Conservation (phyloP, 2,797 vertebrate genomes). For the Diceros bicornis region DNA sequence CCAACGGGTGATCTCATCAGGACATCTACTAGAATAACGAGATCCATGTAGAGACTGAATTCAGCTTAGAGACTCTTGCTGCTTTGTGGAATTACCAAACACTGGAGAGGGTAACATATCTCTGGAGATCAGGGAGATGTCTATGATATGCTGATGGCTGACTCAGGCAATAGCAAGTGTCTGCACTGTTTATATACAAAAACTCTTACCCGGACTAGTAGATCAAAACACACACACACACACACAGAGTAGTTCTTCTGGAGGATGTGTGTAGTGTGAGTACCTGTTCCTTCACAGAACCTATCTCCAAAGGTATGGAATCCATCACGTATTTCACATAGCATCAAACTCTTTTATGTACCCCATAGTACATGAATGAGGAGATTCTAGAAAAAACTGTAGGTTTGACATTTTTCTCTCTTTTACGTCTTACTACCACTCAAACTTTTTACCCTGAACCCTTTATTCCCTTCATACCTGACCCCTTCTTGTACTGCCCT, state of each 20-base stretch:
- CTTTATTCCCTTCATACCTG: not conserved
- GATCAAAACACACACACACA: not conserved
- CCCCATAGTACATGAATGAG: not conserved
- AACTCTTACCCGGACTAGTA: not conserved
- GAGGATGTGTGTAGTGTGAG: not conserved
- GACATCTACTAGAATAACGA: conserved; percentile 19
- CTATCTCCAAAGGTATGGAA: not conserved
- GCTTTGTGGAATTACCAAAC: not conserved
- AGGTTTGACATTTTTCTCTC: not conserved
- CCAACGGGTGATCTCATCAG: not conserved
- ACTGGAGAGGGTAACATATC: not conserved
- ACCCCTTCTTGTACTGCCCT: not conserved
- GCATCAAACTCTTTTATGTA: not conserved
- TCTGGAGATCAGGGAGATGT: not conserved
- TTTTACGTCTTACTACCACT: not conserved
- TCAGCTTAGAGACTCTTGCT: not conserved
- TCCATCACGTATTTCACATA: not conserved
- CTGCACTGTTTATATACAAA: not conserved
- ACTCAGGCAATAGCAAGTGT: not conserved
- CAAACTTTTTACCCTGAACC: not conserved
- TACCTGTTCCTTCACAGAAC: not conserved
- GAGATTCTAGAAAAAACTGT: not conserved
- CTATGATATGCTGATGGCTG: not conserved
- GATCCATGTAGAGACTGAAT: not conserved
- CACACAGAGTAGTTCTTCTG: not conserved